These are phyloP conservation scores for Strigops habroptila DNA, from an alignment of 2,113 vertebrate genomes.

Conservation along the genomic window DNA sequence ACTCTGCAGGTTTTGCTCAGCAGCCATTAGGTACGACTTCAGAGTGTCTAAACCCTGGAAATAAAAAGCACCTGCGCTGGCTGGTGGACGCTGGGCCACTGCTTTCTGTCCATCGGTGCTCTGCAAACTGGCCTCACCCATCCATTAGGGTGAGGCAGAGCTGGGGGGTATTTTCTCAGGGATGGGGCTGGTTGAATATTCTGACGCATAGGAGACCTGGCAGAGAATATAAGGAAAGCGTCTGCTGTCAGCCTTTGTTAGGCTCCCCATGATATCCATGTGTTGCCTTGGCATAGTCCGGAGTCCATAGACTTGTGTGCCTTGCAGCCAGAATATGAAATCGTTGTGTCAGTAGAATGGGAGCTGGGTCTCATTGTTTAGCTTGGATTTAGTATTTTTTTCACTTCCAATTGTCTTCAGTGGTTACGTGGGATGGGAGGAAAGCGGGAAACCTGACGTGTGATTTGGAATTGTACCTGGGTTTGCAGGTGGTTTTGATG, in stretches of 20 bases:
- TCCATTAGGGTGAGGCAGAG: neutral
- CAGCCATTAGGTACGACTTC: neutral
- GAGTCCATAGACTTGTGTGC: neutral
- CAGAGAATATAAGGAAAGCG: neutral
- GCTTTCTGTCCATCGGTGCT: neutral
- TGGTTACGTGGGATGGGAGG: neutral
- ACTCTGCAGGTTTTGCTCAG: slow-evolving; percentile 23
- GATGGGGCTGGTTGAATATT: neutral
- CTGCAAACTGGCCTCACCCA: rapidly evolving
- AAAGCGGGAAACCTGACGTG: neutral
- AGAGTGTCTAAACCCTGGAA: neutral
- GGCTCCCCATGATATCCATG: neutral
- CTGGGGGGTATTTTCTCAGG: neutral
- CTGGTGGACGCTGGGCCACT: neutral
- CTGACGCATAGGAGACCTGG: neutral
- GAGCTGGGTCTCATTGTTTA: neutral
- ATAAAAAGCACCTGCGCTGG: neutral
- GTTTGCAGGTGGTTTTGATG: neutral
- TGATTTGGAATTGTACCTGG: neutral
- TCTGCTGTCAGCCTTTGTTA: slow-evolving; percentile 8
- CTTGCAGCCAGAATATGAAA: neutral
- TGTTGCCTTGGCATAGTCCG: slow-evolving; percentile 9
- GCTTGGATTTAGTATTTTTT: neutral
- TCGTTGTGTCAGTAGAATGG: rapidly evolving
- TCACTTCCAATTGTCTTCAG: neutral